phyloP scores from a whole-genome alignment of 2,888 invertebrate genomes.

The Tipula unca region DNA sequence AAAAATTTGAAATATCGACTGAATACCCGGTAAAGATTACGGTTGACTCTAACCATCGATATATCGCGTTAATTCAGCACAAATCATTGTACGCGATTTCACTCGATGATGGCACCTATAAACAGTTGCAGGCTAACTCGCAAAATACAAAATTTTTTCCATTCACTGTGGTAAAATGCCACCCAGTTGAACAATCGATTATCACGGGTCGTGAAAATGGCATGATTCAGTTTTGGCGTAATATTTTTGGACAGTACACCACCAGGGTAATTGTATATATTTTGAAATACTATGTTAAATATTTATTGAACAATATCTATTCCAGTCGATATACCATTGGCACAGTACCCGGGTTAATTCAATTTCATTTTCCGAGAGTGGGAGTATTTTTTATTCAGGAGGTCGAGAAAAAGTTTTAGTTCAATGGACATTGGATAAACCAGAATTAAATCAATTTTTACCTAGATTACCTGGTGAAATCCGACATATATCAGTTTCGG shows the following conservation, averaged over 20 bases:
- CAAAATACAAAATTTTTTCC: neutral
- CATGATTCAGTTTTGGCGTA: neutral
- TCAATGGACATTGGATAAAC: conserved; percentile 56
- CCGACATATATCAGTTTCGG: conserved; percentile 51
- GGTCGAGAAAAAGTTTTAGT: conserved; percentile 72
- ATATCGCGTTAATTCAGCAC: neutral
- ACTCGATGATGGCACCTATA: neutral
- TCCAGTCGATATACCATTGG: conserved; percentile 60
- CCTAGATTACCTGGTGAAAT: conserved; percentile 65
- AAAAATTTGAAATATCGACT: neutral
- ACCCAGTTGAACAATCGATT: neutral
- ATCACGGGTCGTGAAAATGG: neutral
- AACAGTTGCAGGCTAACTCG: neutral
- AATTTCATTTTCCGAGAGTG: conserved; percentile 54
- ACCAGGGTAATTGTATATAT: neutral
- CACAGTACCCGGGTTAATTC: conserved; percentile 62
- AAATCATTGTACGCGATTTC: neutral
- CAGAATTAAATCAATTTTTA: conserved; percentile 46
- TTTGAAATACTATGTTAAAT: neutral
- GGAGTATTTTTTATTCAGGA: conserved; percentile 62
- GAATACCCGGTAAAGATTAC: neutral
- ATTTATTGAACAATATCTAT: conserved; percentile 30
- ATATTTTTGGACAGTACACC: neutral
- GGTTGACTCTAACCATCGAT: neutral
- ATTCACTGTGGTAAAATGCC: neutral